Evolutionary conservation across 2,797 vertebrate species (phyloP).

Genomic region (Okamejei kenojei): DNA sequence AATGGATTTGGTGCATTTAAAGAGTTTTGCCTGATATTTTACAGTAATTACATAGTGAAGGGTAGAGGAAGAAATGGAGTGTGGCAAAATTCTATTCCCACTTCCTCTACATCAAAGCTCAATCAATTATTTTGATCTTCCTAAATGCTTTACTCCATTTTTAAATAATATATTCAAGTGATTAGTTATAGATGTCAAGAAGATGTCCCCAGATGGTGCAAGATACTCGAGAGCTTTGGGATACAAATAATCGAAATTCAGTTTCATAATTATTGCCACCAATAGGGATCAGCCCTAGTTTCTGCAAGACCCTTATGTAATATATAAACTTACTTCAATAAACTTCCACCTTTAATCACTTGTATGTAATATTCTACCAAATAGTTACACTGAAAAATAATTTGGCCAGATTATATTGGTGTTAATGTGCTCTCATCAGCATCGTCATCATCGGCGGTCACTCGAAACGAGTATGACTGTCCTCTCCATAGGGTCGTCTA

Average conservation of each 20-base stretch:
- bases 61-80: not conserved
- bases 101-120: not conserved
- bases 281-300: not conserved
- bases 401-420: too few relatives aligned
- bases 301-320: not conserved
- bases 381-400: too few relatives aligned
- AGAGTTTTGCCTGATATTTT: not conserved
- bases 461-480: too few relatives aligned
- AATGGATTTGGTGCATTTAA: too few relatives aligned
- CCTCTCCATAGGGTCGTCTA: too few relatives aligned
- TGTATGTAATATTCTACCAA: too few relatives aligned
- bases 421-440: too few relatives aligned
- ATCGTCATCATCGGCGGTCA: too few relatives aligned
- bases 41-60: too few relatives aligned
- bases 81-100: not conserved
- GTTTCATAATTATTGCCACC: not conserved
- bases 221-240: not conserved
- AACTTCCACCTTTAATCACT: too few relatives aligned
- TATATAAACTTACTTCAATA: too few relatives aligned
- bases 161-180: not conserved
- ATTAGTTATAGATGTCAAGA: not conserved
- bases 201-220: not conserved
- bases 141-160: not conserved
- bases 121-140: not conserved
- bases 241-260: not conserved